Evolutionary conservation across 2,888 invertebrate species (phyloP).

Genomic region (Physocephala rufipes): DNA sequence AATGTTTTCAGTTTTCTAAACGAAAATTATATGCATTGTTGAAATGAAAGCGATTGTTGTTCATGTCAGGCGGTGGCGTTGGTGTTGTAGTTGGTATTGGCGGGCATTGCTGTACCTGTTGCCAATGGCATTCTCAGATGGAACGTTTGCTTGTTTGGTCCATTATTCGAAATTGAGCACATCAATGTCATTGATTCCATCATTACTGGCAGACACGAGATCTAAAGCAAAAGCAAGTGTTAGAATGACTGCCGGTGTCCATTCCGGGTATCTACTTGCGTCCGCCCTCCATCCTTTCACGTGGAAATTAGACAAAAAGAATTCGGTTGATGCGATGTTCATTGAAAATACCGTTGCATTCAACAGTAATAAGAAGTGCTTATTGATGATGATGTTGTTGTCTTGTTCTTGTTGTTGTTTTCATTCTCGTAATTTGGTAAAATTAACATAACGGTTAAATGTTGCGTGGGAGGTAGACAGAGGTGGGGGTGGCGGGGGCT

Average conservation of each 20-base stretch:
- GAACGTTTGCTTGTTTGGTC: constrained; percentile 18
- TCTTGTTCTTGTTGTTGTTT: too few species aligned
- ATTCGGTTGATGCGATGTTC: not conserved
- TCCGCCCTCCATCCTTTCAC: not conserved
- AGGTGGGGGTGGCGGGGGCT: too few species aligned
- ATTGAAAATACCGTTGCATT: not conserved
- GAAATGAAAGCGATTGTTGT: constrained; percentile 22
- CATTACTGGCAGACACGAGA: not conserved
- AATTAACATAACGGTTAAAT: too few species aligned
- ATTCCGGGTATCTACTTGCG: not conserved
- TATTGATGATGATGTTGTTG: too few species aligned
- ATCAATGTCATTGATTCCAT: constrained; percentile 21
- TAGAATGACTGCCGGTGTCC: not conserved
- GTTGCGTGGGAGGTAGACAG: too few species aligned
- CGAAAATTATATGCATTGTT: constrained; percentile 26
- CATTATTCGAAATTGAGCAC: constrained; percentile 25
- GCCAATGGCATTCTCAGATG: not conserved
- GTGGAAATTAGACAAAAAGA: not conserved
- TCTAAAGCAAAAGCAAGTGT: not conserved
- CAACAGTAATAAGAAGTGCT: too few species aligned
- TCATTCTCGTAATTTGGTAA: too few species aligned
- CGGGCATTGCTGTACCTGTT: not conserved
- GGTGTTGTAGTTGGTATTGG: constrained; percentile 12
- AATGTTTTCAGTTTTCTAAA: constrained; percentile 17
- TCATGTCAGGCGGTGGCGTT: not conserved